Evolutionary conservation across 2,888 invertebrate species (phyloP).

Genomic region (Cremastinae sp.): DNA sequence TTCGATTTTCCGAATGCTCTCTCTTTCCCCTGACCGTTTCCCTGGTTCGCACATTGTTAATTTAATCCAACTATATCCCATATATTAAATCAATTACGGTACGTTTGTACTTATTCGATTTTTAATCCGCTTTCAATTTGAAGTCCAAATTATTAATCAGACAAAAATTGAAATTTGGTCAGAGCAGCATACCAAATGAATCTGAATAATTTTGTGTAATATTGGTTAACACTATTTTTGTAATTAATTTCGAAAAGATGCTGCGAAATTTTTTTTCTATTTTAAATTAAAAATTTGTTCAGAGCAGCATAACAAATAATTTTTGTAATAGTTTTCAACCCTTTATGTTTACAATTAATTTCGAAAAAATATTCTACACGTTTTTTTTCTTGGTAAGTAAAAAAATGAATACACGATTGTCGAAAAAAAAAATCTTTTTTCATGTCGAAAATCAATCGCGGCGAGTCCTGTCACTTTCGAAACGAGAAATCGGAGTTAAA

Average conservation of each 20-base stretch:
- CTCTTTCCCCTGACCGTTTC: not conserved
- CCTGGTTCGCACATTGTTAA: not conserved
- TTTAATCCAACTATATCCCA: slow-evolving; percentile 31
- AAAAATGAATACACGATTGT: too few relatives aligned
- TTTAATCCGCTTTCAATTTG: slow-evolving; percentile 16
- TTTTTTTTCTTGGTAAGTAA: too few relatives aligned
- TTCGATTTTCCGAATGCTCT: slow-evolving; percentile 37
- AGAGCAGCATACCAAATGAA: too few relatives aligned
- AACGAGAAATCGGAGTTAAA: slow-evolving; percentile 64
- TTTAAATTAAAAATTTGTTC: too few relatives aligned
- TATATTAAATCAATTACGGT: slow-evolving; percentile 9
- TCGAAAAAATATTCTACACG: too few relatives aligned
- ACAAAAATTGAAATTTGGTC: not conserved
- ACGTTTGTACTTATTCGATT: slow-evolving; percentile 10
- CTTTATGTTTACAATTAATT: too few relatives aligned
- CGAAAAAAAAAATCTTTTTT: slow-evolving; percentile 8
- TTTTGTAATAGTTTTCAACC: too few relatives aligned
- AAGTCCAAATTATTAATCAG: not conserved
- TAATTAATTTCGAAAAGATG: too few relatives aligned
- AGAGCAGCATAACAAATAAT: too few relatives aligned
- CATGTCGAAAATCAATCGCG: slow-evolving; percentile 33
- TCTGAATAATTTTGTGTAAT: too few relatives aligned
- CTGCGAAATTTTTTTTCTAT: too few relatives aligned
- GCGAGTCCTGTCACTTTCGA: slow-evolving; percentile 44
- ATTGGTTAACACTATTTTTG: too few relatives aligned